A percentile compares a stretch with the other conserved stretches of the same genome.
phyloP scores from a whole-genome alignment of 2,888 invertebrate species.

The Philereme vetulata region DNA sequence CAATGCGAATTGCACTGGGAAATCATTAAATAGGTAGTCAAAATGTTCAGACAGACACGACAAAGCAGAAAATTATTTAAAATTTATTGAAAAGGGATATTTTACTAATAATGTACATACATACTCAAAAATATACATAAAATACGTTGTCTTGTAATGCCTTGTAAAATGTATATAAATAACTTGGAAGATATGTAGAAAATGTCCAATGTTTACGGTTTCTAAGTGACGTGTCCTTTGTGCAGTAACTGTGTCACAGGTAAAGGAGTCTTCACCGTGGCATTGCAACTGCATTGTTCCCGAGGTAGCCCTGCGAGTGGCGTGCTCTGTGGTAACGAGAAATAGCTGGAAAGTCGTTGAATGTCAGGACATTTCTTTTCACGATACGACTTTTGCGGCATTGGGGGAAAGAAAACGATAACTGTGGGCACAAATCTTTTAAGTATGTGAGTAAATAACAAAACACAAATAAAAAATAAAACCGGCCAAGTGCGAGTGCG shows the following conservation, averaged over 20 bases:
- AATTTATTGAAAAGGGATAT: too few species aligned
- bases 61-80: too few species aligned
- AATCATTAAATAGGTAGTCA: too few species aligned
- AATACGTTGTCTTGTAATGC: too few species aligned
- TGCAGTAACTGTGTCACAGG: conserved; percentile 65
- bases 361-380: conserved; percentile 25
- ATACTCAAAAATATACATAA: too few species aligned
- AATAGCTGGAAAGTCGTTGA: conserved; percentile 22
- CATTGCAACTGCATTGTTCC: conserved; percentile 66
- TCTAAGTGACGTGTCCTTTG: conserved; percentile 69
- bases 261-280: conserved; percentile 70
- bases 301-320: conserved; percentile 35
- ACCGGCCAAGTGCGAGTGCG: too few species aligned
- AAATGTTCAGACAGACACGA: too few species aligned
- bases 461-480: too few species aligned
- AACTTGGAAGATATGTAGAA: neutral
- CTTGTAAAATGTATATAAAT: too few species aligned
- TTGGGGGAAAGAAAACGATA: conserved; percentile 13
- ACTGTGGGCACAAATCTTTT: conserved; percentile 2
- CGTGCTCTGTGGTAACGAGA: conserved; percentile 31
- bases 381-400: conserved; percentile 19
- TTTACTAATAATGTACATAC: too few species aligned
- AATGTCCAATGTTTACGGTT: conserved; percentile 36
- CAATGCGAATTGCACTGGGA: too few species aligned
- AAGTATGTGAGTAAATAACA: too few species aligned